Evolutionary conservation across 2,797 vertebrate genomes (phyloP).

Genomic region (Triplophysa yarkandensis): DNA sequence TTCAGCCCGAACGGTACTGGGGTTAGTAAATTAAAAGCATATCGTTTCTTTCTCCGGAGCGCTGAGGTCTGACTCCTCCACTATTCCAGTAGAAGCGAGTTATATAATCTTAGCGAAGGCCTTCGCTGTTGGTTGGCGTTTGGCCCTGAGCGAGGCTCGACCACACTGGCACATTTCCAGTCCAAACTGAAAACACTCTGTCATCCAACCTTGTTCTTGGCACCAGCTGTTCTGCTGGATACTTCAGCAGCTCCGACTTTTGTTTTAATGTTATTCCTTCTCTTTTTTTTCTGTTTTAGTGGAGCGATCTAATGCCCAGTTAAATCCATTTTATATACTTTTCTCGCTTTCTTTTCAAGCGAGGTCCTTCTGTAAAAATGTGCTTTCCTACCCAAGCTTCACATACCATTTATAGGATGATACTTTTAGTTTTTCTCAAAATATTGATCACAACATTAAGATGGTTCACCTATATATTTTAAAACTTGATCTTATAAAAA

Average conservation of each 20-base stretch:
- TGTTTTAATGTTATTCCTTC: slow-evolving; percentile 65
- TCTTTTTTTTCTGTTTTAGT: slow-evolving; percentile 51
- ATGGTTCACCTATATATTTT: too few relatives aligned
- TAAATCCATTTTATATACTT: slow-evolving; percentile 5
- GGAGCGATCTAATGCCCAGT: slow-evolving; percentile 7
- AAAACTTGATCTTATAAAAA: too few relatives aligned
- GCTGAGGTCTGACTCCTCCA: slow-evolving; percentile 70
- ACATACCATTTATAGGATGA: not conserved
- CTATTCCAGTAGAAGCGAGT: slow-evolving; percentile 58
- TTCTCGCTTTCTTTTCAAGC: slow-evolving; percentile 49
- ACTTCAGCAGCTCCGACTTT: slow-evolving; percentile 78
- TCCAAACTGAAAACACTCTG: slow-evolving; percentile 80
- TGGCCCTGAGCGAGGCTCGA: slow-evolving; percentile 64
- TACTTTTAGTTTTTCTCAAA: not conserved
- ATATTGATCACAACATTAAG: too few relatives aligned
- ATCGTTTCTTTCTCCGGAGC: slow-evolving; percentile 41
- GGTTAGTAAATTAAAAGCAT: slow-evolving; percentile 52
- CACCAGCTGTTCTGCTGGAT: slow-evolving; percentile 78
- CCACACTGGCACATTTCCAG: slow-evolving; percentile 72
- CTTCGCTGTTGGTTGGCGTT: slow-evolving; percentile 66
- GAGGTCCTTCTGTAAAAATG: not conserved
- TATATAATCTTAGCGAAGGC: slow-evolving; percentile 77
- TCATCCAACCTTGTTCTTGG: slow-evolving; percentile 75
- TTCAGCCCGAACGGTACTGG: slow-evolving; percentile 47
- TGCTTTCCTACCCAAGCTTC: not conserved